Evolutionary conservation across 2,888 invertebrate genomes (phyloP).

Genomic region (Lithosia quadra): DNA sequence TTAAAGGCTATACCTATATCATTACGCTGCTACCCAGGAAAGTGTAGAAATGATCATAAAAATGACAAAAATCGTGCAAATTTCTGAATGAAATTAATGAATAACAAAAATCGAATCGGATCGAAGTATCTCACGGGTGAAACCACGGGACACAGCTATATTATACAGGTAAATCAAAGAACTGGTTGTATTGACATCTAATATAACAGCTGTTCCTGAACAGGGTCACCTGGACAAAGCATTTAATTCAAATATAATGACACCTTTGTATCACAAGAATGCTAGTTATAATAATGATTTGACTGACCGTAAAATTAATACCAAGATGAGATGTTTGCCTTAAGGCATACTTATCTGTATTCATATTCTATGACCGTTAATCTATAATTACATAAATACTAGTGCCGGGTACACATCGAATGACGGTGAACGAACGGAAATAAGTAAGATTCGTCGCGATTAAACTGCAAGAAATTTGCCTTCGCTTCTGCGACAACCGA

Average conservation of each 20-base stretch:
- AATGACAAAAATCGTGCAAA: too few species aligned
- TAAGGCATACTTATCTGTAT: neutral
- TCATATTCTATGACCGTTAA: neutral
- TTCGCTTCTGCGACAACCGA: neutral
- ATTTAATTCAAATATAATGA: neutral
- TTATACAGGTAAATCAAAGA: too few species aligned
- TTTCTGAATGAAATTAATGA: too few species aligned
- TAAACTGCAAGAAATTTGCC: neutral
- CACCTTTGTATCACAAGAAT: neutral
- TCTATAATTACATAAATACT: neutral
- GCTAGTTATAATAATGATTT: neutral
- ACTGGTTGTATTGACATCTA: neutral
- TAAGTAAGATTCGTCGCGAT: neutral
- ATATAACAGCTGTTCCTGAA: neutral
- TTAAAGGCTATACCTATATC: too few species aligned
- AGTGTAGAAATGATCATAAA: too few species aligned
- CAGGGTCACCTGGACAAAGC: neutral
- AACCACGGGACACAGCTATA: too few species aligned
- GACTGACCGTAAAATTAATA: conserved; percentile 5
- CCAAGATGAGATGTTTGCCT: neutral
- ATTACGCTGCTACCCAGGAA: too few species aligned
- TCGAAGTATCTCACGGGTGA: too few species aligned
- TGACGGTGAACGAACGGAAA: neutral
- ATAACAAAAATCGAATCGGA: too few species aligned
- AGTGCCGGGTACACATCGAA: neutral